A percentile compares a stretch with the other conserved stretches of the same genome.
phyloP scores from a whole-genome alignment of 2,113 vertebrate species.

The Syngnathoides biaculeatus region DNA sequence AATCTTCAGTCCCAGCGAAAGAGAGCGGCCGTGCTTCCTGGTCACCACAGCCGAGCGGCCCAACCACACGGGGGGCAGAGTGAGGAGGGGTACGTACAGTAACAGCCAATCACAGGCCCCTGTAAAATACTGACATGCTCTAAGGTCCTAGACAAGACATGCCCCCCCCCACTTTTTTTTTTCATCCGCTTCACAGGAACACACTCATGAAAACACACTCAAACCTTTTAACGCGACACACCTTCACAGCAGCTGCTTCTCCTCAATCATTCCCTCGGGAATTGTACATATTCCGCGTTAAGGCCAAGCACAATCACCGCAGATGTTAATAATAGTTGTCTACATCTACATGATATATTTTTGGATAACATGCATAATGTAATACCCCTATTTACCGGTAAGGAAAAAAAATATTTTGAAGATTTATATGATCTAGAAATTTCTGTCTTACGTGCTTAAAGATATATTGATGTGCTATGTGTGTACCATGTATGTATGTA shows the following conservation, averaged over 20 bases:
- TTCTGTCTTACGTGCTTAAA: conserved; percentile 54
- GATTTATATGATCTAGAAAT: conserved; percentile 61
- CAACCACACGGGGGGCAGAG: conserved; percentile 91
- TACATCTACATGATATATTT: conserved; percentile 67
- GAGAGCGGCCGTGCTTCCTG: conserved; percentile 98
- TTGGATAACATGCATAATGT: conserved; percentile 66
- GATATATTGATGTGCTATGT: conserved; percentile 50
- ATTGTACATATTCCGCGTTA: conserved; percentile 47
- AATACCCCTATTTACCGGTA: conserved; percentile 56
- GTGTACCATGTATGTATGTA: conserved; percentile 59
- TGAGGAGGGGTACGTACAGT: conserved; percentile 98
- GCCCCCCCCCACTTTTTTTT: conserved; percentile 21
- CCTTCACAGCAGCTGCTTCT: conserved; percentile 47
- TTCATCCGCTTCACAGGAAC: conserved; percentile 30
- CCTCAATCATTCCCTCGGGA: conserved; percentile 37
- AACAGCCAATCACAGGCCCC: conserved; percentile 72
- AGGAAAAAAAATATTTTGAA: conserved; percentile 68
- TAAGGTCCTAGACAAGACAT: conserved; percentile 48
- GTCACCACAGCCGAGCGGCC: conserved; percentile 95
- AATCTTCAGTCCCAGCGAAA: conserved; percentile 91
- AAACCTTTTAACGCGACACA: conserved; percentile 36
- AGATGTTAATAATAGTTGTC: conserved; percentile 46
- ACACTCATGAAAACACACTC: conserved; percentile 14
- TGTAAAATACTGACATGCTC: conserved; percentile 59
- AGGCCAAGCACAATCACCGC: conserved; percentile 64